Percentiles rank a stretch among this genome's conserved stretches.
phyloP scores from a whole-genome alignment of 2,113 vertebrate genomes.

The Danionella cerebrum region DNA sequence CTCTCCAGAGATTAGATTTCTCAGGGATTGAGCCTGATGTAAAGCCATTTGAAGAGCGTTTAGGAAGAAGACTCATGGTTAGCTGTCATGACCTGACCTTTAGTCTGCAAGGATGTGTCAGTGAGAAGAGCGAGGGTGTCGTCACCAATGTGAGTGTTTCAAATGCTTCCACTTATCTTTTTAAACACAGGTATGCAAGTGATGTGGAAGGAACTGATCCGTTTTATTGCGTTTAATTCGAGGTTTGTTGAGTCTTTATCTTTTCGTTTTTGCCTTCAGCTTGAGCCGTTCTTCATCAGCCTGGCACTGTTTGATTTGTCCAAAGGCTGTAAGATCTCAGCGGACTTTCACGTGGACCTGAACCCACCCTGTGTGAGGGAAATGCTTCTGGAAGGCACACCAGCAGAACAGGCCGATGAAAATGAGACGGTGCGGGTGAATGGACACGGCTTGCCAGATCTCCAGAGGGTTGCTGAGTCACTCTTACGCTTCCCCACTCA shows the following conservation, averaged over 20 bases:
- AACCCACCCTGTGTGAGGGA: conserved; percentile 78
- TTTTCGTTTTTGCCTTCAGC: conserved; percentile 59
- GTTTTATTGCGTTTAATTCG: too few species aligned
- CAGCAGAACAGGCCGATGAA: conserved; percentile 27
- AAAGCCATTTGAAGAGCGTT: conserved; percentile 91
- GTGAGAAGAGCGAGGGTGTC: conserved; percentile 69
- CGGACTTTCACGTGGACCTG: conserved; percentile 91
- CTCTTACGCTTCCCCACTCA: conserved; percentile 73
- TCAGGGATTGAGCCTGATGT: conserved; percentile 91
- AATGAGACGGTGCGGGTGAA: conserved; percentile 2
- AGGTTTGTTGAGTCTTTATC: neutral
- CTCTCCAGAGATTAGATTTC: conserved; percentile 83
- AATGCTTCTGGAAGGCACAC: conserved; percentile 67
- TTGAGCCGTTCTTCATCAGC: conserved; percentile 94
- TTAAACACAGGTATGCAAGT: too few species aligned
- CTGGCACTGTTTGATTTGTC: conserved; percentile 86
- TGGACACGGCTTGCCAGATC: conserved; percentile 47
- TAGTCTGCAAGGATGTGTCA: conserved; percentile 80
- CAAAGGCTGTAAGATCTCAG: conserved; percentile 91
- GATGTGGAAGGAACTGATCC: too few species aligned
- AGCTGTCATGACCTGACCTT: conserved; percentile 88
- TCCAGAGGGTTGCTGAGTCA: conserved; percentile 73
- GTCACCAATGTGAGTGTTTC: conserved; percentile 76
- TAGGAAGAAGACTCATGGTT: conserved; percentile 78
- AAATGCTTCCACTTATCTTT: too few species aligned